Evolutionary conservation across 2,888 invertebrate species (phyloP).

Genomic region (Cyclophora albipunctata): DNA sequence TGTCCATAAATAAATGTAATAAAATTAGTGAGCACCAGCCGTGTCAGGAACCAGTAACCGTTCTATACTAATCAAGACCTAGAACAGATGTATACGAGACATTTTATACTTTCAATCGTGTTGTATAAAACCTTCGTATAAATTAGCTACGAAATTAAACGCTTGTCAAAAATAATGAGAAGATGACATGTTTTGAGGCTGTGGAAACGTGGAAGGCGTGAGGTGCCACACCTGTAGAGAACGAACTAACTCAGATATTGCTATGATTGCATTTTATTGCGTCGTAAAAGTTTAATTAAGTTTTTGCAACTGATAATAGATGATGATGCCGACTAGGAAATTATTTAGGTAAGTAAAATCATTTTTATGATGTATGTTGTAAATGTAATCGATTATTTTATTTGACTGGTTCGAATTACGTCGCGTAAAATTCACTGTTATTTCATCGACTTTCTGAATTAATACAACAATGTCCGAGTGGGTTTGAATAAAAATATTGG

Average conservation of each 20-base stretch:
- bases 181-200: constrained; percentile 29
- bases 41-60: background rate
- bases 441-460: too few relatives aligned
- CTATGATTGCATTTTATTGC: too few relatives aligned
- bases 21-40: too few relatives aligned
- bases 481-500: too few relatives aligned
- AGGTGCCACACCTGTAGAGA: constrained; percentile 42
- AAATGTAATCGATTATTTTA: too few relatives aligned
- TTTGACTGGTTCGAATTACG: too few relatives aligned
- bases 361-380: too few relatives aligned
- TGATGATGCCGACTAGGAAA: too few relatives aligned
- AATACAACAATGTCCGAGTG: too few relatives aligned
- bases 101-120: constrained; percentile 30
- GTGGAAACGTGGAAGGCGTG: constrained; percentile 28
- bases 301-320: background rate
- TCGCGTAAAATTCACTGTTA: background rate
- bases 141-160: constrained; percentile 35
- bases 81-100: background rate
- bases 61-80: background rate
- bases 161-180: constrained; percentile 34
- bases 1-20: too few relatives aligned
- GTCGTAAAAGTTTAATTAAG: constrained; percentile 1
- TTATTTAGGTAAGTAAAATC: too few relatives aligned
- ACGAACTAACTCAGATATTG: constrained; percentile 13
- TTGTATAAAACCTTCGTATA: constrained; percentile 33